Percentiles rank a stretch among this genome's conserved stretches.
phyloP scores from a whole-genome alignment of 2,888 invertebrate genomes.

The Drosophila lutescens region DNA sequence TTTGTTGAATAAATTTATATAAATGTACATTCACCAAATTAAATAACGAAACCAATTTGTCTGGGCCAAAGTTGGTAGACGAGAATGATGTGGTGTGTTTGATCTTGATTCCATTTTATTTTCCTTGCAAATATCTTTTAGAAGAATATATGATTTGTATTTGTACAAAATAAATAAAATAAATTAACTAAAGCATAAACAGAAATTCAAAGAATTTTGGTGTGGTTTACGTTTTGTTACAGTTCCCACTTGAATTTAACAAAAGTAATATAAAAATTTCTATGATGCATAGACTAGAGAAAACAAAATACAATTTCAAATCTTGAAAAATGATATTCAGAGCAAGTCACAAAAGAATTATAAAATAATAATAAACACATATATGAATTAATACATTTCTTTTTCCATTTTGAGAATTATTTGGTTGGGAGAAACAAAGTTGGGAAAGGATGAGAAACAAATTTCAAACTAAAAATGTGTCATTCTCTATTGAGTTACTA shows the following conservation, averaged over 20 bases:
- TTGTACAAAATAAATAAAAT: conserved; percentile 72
- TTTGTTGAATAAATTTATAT: conserved; percentile 32
- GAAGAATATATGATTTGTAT: conserved; percentile 28
- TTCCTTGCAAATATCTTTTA: conserved; percentile 55
- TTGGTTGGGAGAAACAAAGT: conserved; percentile 25
- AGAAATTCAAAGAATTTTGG: conserved; percentile 67
- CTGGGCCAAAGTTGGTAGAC: too few relatives aligned
- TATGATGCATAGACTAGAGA: conserved; percentile 69
- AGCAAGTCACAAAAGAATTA: conserved; percentile 36
- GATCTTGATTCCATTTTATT: conserved; percentile 55
- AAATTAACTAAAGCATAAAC: conserved; percentile 75
- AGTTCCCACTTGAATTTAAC: conserved; percentile 22
- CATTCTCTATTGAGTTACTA: conserved; percentile 59
- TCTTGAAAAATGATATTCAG: conserved; percentile 52
- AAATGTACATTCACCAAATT: conserved; percentile 34
- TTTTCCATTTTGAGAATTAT: conserved; percentile 48
- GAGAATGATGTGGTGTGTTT: conserved; percentile 13
- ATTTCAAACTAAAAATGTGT: conserved; percentile 31
- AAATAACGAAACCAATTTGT: too few relatives aligned
- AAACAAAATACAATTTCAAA: conserved; percentile 61
- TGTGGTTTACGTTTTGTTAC: conserved; percentile 22
- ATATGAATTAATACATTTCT: conserved; percentile 48
- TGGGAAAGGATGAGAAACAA: conserved; percentile 32
- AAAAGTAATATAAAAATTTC: conserved; percentile 45
- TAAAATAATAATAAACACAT: conserved; percentile 32